Evolutionary conservation across 2,888 invertebrate species (phyloP).

Genomic region (Smittia aterrima): DNA sequence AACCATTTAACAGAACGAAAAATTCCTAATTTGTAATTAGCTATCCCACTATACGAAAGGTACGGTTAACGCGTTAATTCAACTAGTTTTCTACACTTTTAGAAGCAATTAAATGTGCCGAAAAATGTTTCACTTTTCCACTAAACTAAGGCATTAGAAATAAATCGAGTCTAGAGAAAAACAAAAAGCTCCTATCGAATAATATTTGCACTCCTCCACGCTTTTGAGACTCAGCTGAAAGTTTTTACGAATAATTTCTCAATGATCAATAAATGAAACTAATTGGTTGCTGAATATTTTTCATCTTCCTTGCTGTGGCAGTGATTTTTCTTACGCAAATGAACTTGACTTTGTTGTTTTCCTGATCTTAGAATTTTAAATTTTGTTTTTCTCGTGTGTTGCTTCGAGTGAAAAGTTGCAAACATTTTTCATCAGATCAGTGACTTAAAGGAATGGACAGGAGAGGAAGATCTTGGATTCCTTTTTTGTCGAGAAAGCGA

Average conservation of each 20-base stretch:
- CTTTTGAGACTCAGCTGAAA: slow-evolving; percentile 22
- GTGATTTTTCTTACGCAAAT: background rate
- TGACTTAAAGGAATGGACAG: no score
- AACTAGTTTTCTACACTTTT: slow-evolving; percentile 9
- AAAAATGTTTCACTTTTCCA: background rate
- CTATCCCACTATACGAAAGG: slow-evolving; percentile 23
- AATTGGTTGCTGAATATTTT: slow-evolving; percentile 10
- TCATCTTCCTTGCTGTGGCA: background rate
- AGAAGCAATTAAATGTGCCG: slow-evolving; percentile 16
- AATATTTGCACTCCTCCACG: slow-evolving; percentile 5
- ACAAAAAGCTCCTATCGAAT: background rate
- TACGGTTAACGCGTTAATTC: slow-evolving; percentile 24
- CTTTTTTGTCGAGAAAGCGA: no score
- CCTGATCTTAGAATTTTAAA: background rate
- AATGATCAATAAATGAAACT: background rate
- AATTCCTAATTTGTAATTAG: background rate
- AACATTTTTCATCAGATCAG: background rate
- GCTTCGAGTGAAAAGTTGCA: background rate
- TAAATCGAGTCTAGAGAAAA: background rate
- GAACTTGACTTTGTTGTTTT: background rate
- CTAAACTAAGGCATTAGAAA: background rate
- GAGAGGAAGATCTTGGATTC: no score
- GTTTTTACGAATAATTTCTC: background rate
- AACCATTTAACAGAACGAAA: background rate
- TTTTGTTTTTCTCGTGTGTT: background rate